phyloP scores from a whole-genome alignment of 1,140 invertebrate species.

The Euwallacea similis region DNA sequence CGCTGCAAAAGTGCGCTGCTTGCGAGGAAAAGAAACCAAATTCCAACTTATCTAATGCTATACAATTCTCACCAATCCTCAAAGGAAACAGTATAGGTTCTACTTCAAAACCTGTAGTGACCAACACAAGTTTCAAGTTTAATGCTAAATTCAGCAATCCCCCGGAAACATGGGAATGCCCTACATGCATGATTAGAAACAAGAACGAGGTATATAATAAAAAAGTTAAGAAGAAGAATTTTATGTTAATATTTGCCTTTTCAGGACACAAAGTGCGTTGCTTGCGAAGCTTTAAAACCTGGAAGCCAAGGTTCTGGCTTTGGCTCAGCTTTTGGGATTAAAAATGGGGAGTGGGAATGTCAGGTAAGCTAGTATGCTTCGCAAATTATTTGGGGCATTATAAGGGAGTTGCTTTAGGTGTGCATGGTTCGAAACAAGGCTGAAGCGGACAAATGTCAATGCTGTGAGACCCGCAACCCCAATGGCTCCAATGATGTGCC shows the following conservation, averaged over 20 bases:
- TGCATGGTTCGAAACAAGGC: conserved; percentile 63
- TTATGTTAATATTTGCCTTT: background rate
- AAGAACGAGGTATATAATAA: conserved; percentile 44
- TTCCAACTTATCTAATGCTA: background rate
- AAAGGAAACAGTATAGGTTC: conserved; percentile 15
- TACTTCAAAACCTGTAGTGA: background rate
- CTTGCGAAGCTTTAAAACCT: conserved; percentile 61
- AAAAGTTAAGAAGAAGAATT: background rate
- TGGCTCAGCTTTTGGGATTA: conserved; percentile 43
- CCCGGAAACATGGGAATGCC: conserved; percentile 59
- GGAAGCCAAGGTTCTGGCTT: conserved; percentile 21
- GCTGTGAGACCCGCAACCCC: conserved; percentile 55
- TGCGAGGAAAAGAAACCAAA: conserved; percentile 62
- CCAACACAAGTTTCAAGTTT: conserved; percentile 25
- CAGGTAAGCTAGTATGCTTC: conserved; percentile 7
- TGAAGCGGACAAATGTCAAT: conserved; percentile 56
- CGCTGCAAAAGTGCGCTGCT: conserved; percentile 62
- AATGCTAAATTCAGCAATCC: conserved; percentile 44
- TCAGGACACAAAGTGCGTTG: conserved; percentile 58
- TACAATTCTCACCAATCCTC: background rate
- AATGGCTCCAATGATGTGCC: conserved; percentile 18
- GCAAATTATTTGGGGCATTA: background rate
- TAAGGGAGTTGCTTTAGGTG: conserved; percentile 28
- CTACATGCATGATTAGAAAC: conserved; percentile 66
- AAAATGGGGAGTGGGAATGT: conserved; percentile 53